Percentiles rank a stretch among this genome's conserved stretches.
phyloP scores from a whole-genome alignment of 2,888 invertebrate species.

The Cistogaster globosa region DNA sequence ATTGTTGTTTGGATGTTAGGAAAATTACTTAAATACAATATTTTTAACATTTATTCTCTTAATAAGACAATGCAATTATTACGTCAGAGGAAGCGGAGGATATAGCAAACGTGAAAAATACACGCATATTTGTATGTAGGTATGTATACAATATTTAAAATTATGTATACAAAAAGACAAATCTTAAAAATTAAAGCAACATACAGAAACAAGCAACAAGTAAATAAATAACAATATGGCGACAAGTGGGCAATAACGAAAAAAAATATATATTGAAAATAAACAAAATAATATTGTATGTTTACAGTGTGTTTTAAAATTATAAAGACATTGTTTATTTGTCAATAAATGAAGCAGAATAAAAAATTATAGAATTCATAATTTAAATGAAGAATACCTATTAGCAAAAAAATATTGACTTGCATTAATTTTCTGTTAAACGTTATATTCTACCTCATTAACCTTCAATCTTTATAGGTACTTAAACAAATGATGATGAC shows the following conservation, averaged over 20 bases:
- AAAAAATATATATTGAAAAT: conserved; percentile 28
- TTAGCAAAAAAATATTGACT: too few species aligned
- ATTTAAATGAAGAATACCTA: too few species aligned
- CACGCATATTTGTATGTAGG: not conserved
- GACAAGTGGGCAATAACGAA: not conserved
- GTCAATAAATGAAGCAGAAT: not conserved
- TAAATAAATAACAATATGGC: conserved; percentile 28
- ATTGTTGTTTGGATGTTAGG: conserved; percentile 25
- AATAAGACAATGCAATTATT: not conserved
- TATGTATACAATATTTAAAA: not conserved
- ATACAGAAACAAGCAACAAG: conserved; percentile 27
- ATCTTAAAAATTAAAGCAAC: conserved; percentile 29
- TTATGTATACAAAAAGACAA: not conserved
- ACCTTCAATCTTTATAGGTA: too few species aligned
- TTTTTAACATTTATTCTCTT: not conserved
- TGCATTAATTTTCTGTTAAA: too few species aligned
- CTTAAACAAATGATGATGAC: too few species aligned
- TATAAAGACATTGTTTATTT: not conserved
- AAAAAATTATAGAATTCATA: too few species aligned
- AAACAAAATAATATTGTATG: conserved; percentile 2
- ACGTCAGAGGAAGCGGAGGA: conserved; percentile 46
- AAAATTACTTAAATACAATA: conserved; percentile 13
- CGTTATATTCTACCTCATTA: too few species aligned
- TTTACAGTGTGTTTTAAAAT: conserved; percentile 10
- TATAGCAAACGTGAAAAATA: not conserved